Evolutionary conservation across 2,113 vertebrate species (phyloP).

Genomic region (Aptenodytes patagonicus): DNA sequence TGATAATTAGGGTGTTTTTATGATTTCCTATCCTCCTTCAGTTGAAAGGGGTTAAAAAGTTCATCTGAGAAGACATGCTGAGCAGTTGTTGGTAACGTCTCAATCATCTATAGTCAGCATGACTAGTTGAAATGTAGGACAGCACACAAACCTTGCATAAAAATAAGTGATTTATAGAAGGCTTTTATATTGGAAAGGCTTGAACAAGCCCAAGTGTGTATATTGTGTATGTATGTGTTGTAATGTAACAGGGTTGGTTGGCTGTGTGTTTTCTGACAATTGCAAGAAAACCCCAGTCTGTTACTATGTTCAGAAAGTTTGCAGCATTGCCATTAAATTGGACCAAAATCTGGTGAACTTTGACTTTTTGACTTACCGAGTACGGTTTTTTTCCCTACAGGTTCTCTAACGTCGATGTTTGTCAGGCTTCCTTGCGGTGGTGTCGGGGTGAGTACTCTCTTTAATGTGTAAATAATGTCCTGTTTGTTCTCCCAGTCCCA

Average conservation of each 20-base stretch:
- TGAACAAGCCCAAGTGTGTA: not conserved
- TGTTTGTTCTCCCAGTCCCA: constrained; percentile 78
- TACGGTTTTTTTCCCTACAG: constrained; percentile 56
- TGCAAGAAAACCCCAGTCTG: not conserved
- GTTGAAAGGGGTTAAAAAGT: not conserved
- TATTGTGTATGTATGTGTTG: not conserved
- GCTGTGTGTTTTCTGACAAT: not conserved
- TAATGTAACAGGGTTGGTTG: not conserved
- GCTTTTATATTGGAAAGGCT: not conserved
- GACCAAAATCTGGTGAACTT: not conserved
- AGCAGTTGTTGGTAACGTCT: not conserved
- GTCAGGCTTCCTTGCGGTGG: constrained; percentile 96
- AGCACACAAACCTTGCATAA: not conserved
- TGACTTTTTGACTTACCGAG: not conserved
- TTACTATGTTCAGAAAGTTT: not conserved
- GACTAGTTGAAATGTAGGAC: not conserved
- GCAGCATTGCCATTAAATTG: not conserved
- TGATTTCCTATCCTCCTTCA: not conserved
- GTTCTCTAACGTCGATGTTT: constrained; percentile 91
- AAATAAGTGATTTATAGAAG: not conserved
- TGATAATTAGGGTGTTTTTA: not conserved
- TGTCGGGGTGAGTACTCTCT: constrained; percentile 88
- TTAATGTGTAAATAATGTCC: constrained; percentile 75
- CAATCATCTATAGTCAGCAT: no score
- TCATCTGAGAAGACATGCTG: not conserved